Base-by-base conservation (phyloP, 2,888 invertebrate genomes). In the Atethmia centrago region DNA sequence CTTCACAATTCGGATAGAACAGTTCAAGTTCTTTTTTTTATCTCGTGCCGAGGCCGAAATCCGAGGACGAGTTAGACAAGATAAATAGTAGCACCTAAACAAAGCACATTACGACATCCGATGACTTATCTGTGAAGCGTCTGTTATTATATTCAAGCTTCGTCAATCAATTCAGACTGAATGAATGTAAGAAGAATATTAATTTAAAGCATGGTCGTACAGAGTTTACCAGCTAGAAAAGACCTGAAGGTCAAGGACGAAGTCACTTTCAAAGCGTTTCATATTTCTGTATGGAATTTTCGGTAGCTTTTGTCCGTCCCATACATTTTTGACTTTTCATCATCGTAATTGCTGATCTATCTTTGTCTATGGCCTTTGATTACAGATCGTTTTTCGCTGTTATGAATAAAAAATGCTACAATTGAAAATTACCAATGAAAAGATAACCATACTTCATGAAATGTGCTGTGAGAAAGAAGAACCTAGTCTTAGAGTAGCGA, bases 1-100 rank as follows among this genome's bases (percentile, higher is more conserved):
- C 47, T 40, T 56, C 79, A 53, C 31, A n/a, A 25, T 66, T 58
- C 51, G 36, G 42, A 49, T 65, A 47, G 51, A 56, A 66, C 65
- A 81, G 79, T 71, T 77, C 66, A 80, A 72, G 71, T 78, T 71
- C 64, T 56, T 74, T 74, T 79, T 84, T 74, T 79, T 84, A 84
- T 84, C 75, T 72, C 21, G 10, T 25, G 36, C 63, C 85, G 84
- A 84, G 81, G 84, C 69, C 84, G 63, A 71, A 68, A 55, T 51
- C 79, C 79, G 79, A 84, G 86, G 86, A 75, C 77, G 77, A 70
- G 64, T 77, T 53, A 77, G 73, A 71, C 73, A 71, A 71, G 84
- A 85, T 85, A 85, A 81, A 84, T 75, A 65, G 67, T 71, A 74
- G 42, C 61, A 77, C 70, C 77, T 74, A 83, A 83, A 74, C 80